Evolutionary conservation across 2,797 vertebrate species (phyloP), one percentile per base, ranked within the genome.

Genomic region (Tapera naevia): DNA sequence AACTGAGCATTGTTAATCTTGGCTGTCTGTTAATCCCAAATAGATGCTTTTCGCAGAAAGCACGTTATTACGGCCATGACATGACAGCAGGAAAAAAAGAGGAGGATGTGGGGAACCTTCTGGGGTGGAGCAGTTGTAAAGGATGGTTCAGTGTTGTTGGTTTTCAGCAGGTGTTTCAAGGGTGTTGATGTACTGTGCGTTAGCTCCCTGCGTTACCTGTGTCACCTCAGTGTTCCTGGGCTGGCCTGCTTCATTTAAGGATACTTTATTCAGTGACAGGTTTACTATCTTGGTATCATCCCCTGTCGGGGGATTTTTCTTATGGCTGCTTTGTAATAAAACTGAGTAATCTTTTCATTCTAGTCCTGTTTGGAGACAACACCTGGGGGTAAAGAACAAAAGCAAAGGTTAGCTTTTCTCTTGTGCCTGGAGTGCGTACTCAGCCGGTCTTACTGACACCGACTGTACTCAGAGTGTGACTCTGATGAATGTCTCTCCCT

Each of bases 1-100:
- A 92, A 87, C 81, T 87, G 69, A 83, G 43, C 62, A 45, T 69
- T 71, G 64, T 73, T 95, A 92, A 95, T 94, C 82, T 91, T 6
- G 0, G 28, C 82, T 84, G 76, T 32, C 37, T 2, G 4, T 37
- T 95, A 89, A 94, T 89, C 89, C 76, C 64, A 50, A 76, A 67
- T 22, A 86, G 88, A 81, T 45, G 58, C 57, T 89, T 94, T 80
- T 86, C 19, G 2, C 74, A 84, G 83, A 67, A 76, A 86, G 57
- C 30, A 61, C 23, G 7, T 88, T 73, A 53, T 70, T 93, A 17
- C 48, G 86, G 64, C 76, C 33, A 16, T 62, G 46, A 75, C 76
- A 60, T 35, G 46, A 75, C 80, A 80, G 60, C 50, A 61, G 82
- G n/a, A 21, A 58, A 73, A 43, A 32, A 19, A 35, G 22, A 62